Base-by-base conservation (phyloP, 2,113 vertebrate species). In the Sporophila hypoxantha region DNA sequence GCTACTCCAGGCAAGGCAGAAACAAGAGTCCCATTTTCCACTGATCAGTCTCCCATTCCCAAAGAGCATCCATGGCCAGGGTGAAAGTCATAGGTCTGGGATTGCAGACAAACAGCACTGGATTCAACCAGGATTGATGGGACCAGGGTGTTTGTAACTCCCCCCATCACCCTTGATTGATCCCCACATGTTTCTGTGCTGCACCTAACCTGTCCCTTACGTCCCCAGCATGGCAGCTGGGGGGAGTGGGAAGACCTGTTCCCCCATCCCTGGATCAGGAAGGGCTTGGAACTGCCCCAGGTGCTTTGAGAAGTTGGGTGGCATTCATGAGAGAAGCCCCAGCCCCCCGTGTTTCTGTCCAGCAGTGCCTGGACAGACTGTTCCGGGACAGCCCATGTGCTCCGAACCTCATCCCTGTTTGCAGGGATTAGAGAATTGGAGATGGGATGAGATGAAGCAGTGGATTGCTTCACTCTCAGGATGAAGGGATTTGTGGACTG, bases 401-500 rank as follows among this genome's bases (percentile, higher is more conserved):
- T 60, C 50, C 7, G 7, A 56, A 42, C 14, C 49, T 59, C 0
- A 0, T 73, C 55, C 76, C 37, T 74, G 49, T 93, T 92, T 89
- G 68, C 73, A 83, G 78, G 89, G 91, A 95, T 95, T 95, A 95
- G 75, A 55, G 69, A 49, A 82, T 69, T 26, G 46, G 71, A 78
- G 83, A 78, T 42, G 67, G 88, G 73, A 89, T 90, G 61, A 94
- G 82, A 89, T 56, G 93, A 91, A 68, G 77, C 85, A n/a, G 81
- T 66, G 75, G 90, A 94, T 93, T 95, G 94, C 88, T 96, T 93
- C 0, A 4, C 80, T 82, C 39, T 88, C 27, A 0, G 89, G 82
- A 93, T 89, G 88, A 74, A 92, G 65, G 87, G 95, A 91, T 95
- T 96, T 93, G 18, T 16, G 61, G 81, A 37, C 87, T 95, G 89